A percentile compares a stretch with the other conserved stretches of the same genome.
phyloP scores from a whole-genome alignment of 2,113 vertebrate genomes.

The Fregata magnificens region DNA sequence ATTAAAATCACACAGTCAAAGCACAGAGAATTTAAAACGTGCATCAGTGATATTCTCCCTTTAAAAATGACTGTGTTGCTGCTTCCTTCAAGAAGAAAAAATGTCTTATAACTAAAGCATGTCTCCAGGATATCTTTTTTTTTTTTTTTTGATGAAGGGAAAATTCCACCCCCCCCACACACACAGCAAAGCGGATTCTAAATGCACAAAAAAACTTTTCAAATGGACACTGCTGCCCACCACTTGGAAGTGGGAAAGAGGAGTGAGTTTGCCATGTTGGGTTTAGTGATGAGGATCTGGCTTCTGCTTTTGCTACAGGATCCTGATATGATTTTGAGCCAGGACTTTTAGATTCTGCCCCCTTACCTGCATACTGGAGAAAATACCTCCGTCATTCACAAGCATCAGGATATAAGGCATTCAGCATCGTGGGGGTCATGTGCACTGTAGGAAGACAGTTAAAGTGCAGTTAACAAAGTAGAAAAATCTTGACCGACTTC shows the following conservation, averaged over 20 bases:
- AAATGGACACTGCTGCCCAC: too few species aligned
- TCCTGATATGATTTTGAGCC: fast-evolving
- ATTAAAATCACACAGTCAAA: not conserved
- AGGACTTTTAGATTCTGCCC: not conserved
- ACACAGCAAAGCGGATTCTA: fast-evolving
- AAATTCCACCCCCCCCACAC: not conserved
- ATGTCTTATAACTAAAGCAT: too few species aligned
- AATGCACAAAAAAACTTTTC: fast-evolving
- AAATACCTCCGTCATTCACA: not conserved
- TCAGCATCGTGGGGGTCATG: fast-evolving
- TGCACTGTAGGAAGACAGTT: not conserved
- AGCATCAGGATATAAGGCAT: not conserved
- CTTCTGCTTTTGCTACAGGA: not conserved
- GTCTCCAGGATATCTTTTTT: not conserved
- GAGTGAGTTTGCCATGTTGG: not conserved
- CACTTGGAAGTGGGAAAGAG: not conserved
- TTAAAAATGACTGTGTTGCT: not conserved
- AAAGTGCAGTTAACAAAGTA: not conserved
- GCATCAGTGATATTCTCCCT: fast-evolving
- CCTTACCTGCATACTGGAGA: not conserved
- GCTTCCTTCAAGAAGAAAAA: not conserved
- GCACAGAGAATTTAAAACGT: not conserved
- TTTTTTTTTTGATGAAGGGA: not conserved
- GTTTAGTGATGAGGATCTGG: not conserved
- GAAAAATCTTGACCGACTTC: not conserved